Evolutionary conservation across 2,888 invertebrate genomes (phyloP), one percentile per base, ranked within the genome.

Genomic region (Tetanocera ferruginea): DNA sequence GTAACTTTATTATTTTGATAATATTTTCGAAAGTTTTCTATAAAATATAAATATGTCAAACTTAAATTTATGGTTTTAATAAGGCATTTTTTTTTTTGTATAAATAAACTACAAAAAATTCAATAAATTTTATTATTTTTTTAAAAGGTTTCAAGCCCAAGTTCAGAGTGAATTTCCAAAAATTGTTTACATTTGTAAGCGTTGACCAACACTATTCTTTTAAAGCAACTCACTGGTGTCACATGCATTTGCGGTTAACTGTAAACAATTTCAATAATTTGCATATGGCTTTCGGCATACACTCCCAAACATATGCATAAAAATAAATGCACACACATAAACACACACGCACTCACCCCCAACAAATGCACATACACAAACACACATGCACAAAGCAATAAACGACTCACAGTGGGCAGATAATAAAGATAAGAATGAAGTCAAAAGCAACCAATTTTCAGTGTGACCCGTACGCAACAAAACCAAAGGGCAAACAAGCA

Each of bases 351-450:
- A 49, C 31, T 51, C 70, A 74, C n/a, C n/a, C n/a, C 60, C 5
- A 17, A 66, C 51, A 23, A 3, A 52, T 23, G 25, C 55, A 57
- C 57, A 43, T 14, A 70, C 49, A 76, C 37, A 57, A 14, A 28
- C 49, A 28, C 6, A 31, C 62, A 70, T 28, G 17, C 19, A 34
- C n/a, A 55, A 34, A 17, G n/a, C 11, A 23, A 51, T 11, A 70
- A n/a, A 70, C 19, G 57, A 37, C 37, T 23, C 37, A n/a, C 34
- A 69, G 55, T 37, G 11, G 19, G 64, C 49, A 67, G 52, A 66
- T 77, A n/a, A 77, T 73, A 49, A 57, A 77, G 77, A 77, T 73
- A 73, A 70, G 71, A 28, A 71, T 19, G 55, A 77, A 77, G 77
- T 73, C 67, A 77, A 66, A 73, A 77, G 72, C 72, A 66, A 57